Evolutionary conservation across 1,140 invertebrate species (phyloP).

Genomic region (Whitmania pigra): DNA sequence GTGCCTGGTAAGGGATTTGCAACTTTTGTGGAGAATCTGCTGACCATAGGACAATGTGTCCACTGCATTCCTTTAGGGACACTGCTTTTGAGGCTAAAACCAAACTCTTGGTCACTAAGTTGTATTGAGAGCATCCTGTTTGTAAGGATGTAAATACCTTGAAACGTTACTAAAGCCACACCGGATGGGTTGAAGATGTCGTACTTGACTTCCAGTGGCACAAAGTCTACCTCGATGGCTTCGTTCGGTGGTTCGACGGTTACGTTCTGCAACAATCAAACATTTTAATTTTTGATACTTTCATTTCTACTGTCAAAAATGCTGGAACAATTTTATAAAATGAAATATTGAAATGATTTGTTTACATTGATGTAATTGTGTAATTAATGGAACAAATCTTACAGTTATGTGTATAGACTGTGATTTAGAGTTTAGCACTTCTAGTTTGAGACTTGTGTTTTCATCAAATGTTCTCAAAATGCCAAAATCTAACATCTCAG

Average conservation of each 20-base stretch:
- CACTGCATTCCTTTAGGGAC: conserved; percentile 44
- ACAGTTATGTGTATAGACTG: conserved; percentile 59
- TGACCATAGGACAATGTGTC: conserved; percentile 55
- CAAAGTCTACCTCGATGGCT: conserved; percentile 45
- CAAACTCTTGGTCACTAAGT: too few species aligned
- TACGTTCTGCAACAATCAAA: conserved; percentile 37
- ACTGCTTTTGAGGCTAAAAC: conserved; percentile 41
- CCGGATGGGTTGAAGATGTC: conserved; percentile 50
- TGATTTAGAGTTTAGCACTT: conserved; percentile 58
- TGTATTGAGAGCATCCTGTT: too few species aligned
- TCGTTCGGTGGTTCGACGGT: conserved; percentile 42
- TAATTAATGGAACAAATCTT: conserved; percentile 31
- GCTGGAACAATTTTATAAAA: too few species aligned
- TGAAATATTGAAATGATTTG: too few species aligned
- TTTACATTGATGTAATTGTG: too few species aligned
- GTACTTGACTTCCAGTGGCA: conserved; percentile 51
- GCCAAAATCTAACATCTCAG: conserved; percentile 70
- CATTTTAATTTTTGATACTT: too few species aligned
- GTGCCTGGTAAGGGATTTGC: conserved; percentile 47
- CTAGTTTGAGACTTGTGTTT: conserved; percentile 53
- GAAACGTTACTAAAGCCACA: conserved; percentile 59
- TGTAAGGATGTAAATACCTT: conserved; percentile 50
- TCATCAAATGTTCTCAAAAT: conserved; percentile 56
- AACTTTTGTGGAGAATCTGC: conserved; percentile 46
- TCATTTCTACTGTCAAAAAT: too few species aligned